Conservation (phyloP, 2,113 vertebrate genomes). For the Ceyx melanurus region DNA sequence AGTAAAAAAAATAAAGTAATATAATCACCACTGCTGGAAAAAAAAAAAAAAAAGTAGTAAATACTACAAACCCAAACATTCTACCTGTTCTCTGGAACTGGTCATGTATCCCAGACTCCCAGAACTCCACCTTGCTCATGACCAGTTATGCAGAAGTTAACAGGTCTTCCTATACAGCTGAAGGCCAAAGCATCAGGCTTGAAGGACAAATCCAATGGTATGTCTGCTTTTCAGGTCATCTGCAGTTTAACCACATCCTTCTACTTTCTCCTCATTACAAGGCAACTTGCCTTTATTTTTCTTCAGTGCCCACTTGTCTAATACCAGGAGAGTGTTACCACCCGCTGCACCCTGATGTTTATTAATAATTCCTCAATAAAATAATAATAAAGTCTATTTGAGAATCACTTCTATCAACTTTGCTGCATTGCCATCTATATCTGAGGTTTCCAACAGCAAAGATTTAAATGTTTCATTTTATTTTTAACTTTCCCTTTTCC, state of each 20-base stretch:
- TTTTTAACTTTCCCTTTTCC: constrained; percentile 80
- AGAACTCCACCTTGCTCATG: background rate
- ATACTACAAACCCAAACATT: background rate
- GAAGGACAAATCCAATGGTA: background rate
- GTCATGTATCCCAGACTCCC: background rate
- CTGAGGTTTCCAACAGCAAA: constrained; percentile 73
- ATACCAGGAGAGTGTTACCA: constrained; percentile 15
- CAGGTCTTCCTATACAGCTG: background rate
- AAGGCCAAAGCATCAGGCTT: background rate
- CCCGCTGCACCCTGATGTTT: constrained; percentile 43
- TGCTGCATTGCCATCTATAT: constrained; percentile 71
- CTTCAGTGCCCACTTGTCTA: constrained; percentile 36
- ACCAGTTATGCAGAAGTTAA: background rate
- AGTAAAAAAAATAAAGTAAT: background rate
- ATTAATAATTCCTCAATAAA: constrained; percentile 74
- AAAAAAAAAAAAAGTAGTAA: background rate
- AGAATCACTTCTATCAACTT: constrained; percentile 74
- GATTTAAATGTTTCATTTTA: constrained; percentile 82
- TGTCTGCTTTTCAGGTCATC: background rate
- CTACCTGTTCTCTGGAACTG: background rate
- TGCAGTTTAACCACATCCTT: constrained; percentile 8
- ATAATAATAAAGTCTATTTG: constrained; percentile 71
- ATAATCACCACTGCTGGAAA: background rate
- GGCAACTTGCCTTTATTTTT: constrained; percentile 13
- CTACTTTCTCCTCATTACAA: background rate